Evolutionary conservation across 2,888 invertebrate species (phyloP).

Genomic region (Drosophila crucigera): DNA sequence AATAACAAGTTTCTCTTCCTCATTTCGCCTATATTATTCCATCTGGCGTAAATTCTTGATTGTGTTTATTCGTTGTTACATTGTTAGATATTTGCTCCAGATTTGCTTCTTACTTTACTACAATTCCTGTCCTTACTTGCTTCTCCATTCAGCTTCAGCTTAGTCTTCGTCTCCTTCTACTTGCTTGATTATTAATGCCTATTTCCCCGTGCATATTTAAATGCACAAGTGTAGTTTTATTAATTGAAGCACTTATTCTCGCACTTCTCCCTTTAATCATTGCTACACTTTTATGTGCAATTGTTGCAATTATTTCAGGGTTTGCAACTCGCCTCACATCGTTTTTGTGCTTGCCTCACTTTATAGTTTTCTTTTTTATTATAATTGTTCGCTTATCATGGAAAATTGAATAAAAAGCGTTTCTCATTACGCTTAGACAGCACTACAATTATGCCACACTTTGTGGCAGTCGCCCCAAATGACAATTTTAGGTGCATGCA

Average conservation of each 20-base stretch:
- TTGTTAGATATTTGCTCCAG: neutral
- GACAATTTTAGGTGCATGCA: slow-evolving; percentile 16
- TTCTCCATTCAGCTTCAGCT: neutral
- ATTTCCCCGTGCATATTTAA: neutral
- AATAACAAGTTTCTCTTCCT: neutral
- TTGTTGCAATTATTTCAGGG: neutral
- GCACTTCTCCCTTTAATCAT: neutral
- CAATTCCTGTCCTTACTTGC: neutral
- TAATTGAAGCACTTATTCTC: neutral
- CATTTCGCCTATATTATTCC: neutral
- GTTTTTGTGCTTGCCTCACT: neutral
- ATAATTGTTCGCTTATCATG: neutral
- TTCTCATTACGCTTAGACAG: slow-evolving; percentile 11
- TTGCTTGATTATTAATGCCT: neutral
- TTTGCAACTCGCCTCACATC: neutral
- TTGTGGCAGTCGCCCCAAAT: slow-evolving; percentile 31
- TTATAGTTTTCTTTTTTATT: neutral
- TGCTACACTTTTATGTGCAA: neutral
- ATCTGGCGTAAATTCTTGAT: neutral
- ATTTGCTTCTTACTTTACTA: neutral
- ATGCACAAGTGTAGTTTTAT: neutral
- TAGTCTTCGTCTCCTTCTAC: neutral
- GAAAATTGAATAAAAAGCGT: slow-evolving; percentile 17
- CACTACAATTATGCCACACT: slow-evolving; percentile 29
- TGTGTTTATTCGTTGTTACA: neutral